Evolutionary conservation across 2,797 vertebrate genomes (phyloP).

Genomic region (Eptatretus atami): DNA sequence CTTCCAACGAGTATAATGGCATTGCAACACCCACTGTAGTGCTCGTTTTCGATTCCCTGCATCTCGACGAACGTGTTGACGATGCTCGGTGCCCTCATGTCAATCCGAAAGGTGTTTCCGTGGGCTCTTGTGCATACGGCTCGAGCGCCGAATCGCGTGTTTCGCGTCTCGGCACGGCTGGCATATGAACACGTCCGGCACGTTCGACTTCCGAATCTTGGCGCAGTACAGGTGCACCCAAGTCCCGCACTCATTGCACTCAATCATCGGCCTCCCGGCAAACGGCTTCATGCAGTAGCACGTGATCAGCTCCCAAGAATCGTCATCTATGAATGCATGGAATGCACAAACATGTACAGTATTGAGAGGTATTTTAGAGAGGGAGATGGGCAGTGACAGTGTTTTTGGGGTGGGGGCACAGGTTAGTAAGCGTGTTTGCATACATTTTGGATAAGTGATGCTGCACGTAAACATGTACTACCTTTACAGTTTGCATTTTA

Average conservation of each 20-base stretch:
- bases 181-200: constrained; percentile 14
- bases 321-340: constrained; percentile 10
- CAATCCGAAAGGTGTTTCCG: constrained; percentile 11
- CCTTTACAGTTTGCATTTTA: too few species aligned
- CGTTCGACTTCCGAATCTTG: constrained; percentile 13
- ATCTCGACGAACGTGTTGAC: too few species aligned
- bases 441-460: too few species aligned
- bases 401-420: too few species aligned
- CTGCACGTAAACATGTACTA: too few species aligned
- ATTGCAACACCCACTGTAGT: too few species aligned
- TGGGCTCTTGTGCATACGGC: constrained; percentile 9
- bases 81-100: not conserved
- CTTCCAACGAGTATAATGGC: too few species aligned
- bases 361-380: too few species aligned
- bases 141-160: constrained; percentile 11
- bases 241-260: constrained; percentile 13
- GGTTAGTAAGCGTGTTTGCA: too few species aligned
- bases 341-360: too few species aligned
- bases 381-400: too few species aligned
- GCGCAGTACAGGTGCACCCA: constrained; percentile 15
- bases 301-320: constrained; percentile 15
- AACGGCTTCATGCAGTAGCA: constrained; percentile 15
- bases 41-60: too few species aligned
- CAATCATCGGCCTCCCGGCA: constrained; percentile 15
- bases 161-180: constrained; percentile 12